A percentile compares a stretch with the other conserved stretches of the same genome.
These are phyloP conservation scores for Drosophila teissieri DNA, from an alignment of 1,140 invertebrate genomes.

Conservation along the genomic window DNA sequence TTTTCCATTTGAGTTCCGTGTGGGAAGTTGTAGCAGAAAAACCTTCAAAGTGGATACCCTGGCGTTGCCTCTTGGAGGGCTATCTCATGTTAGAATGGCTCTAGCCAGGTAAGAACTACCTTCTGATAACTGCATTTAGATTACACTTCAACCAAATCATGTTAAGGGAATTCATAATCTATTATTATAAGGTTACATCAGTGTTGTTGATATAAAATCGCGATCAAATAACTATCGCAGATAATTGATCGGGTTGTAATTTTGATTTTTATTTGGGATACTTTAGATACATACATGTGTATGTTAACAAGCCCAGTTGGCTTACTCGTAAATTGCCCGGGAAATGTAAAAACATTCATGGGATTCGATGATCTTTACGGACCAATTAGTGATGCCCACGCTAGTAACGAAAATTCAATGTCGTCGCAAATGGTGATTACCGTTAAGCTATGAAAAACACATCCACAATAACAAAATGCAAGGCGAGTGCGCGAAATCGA, in stretches of 20 bases:
- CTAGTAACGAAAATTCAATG: constrained; percentile 60
- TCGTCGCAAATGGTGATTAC: constrained; percentile 61
- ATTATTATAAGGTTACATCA: background rate
- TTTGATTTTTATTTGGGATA: background rate
- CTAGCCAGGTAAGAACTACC: constrained; percentile 86
- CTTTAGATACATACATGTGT: background rate
- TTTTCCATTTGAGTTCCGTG: constrained; percentile 54
- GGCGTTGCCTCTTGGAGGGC: constrained; percentile 86
- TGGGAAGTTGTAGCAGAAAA: constrained; percentile 40
- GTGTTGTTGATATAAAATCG: background rate
- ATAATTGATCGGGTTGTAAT: too few species aligned
- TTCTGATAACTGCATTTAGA: too few species aligned
- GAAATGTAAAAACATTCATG: constrained; percentile 6
- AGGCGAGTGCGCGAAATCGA: constrained; percentile 20
- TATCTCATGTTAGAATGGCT: constrained; percentile 88
- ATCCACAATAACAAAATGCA: constrained; percentile 44
- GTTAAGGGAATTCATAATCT: background rate
- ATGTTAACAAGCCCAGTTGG: background rate
- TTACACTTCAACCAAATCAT: too few species aligned
- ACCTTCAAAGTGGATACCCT: constrained; percentile 87
- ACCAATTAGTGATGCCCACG: constrained; percentile 45
- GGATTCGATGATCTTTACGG: constrained; percentile 31
- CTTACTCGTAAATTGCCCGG: background rate
- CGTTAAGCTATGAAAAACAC: constrained; percentile 52
- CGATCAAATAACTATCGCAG: too few species aligned